A percentile compares a stretch with the other conserved stretches of the same genome.
Conservation (phyloP, 2,113 vertebrate species). For the Calyptomena viridis region DNA sequence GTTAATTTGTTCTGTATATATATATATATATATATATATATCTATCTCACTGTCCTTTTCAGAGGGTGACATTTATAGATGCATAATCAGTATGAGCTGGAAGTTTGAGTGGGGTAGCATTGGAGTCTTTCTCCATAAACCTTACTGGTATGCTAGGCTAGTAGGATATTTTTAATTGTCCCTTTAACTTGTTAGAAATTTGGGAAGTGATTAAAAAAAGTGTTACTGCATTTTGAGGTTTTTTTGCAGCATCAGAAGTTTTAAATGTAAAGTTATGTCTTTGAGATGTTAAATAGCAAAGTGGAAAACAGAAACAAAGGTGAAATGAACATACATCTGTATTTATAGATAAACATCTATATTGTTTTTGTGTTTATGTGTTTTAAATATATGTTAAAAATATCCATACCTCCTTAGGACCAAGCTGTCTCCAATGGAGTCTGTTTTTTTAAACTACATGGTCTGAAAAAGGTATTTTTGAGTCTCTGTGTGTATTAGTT, state of each 20-base stretch:
- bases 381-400: not conserved
- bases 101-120: not conserved
- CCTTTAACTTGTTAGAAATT: not conserved
- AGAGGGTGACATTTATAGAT: not conserved
- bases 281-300: not conserved
- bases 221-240: not conserved
- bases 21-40: too few relatives aligned
- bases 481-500: not conserved
- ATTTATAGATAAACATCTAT: not conserved
- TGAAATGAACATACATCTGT: not conserved
- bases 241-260: not conserved
- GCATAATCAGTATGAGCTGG: not conserved
- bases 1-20: not conserved
- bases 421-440: not conserved
- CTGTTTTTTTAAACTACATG: not conserved
- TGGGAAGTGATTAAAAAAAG: not conserved
- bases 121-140: not conserved
- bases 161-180: not conserved
- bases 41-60: not conserved
- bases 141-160: not conserved
- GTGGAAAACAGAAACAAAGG: not conserved
- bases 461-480: not conserved
- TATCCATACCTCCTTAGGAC: not conserved
- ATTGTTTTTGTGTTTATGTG: not conserved
- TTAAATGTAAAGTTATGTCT: not conserved